Evolutionary conservation across 2,888 invertebrate genomes (phyloP).

Genomic region (Noctuana brunneofusca): DNA sequence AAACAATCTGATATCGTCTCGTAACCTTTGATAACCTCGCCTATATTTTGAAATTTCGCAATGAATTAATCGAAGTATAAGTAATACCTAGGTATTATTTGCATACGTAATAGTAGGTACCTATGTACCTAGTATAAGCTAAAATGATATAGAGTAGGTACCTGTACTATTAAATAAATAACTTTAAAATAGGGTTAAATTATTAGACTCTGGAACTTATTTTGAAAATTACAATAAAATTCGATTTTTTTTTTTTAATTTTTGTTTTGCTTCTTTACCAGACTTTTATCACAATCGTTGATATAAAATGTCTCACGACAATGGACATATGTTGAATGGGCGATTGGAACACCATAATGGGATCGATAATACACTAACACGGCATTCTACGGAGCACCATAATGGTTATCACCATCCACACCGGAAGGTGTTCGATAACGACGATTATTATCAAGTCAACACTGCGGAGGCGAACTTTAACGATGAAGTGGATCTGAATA

Average conservation of each 20-base stretch:
- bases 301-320: conserved; percentile 31
- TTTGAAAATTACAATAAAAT: not conserved
- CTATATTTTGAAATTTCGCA: not conserved
- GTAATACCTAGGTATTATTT: not conserved
- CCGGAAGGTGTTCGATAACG: conserved; percentile 55
- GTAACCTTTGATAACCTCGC: not conserved
- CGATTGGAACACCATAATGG: conserved; percentile 43
- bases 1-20: conserved; percentile 3
- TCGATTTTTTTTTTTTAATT: conserved; percentile 20
- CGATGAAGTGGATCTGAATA: conserved; percentile 45
- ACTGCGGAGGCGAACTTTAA: conserved; percentile 36
- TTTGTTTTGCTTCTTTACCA: conserved; percentile 31
- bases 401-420: conserved; percentile 54
- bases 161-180: too few relatives aligned
- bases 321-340: conserved; percentile 25
- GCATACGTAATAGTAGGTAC: not conserved
- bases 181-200: too few relatives aligned
- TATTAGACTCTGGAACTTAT: not conserved
- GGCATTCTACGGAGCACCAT: conserved; percentile 39
- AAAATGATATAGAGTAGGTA: too few relatives aligned
- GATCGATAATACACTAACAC: conserved; percentile 46
- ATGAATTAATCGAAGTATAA: not conserved
- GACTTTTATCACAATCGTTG: conserved; percentile 11
- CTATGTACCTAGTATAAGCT: not conserved
- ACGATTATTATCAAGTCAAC: conserved; percentile 43